Percentiles rank a stretch among this genome's conserved stretches.
phyloP scores from a whole-genome alignment of 2,888 invertebrate species.

The Rotaria sp. region DNA sequence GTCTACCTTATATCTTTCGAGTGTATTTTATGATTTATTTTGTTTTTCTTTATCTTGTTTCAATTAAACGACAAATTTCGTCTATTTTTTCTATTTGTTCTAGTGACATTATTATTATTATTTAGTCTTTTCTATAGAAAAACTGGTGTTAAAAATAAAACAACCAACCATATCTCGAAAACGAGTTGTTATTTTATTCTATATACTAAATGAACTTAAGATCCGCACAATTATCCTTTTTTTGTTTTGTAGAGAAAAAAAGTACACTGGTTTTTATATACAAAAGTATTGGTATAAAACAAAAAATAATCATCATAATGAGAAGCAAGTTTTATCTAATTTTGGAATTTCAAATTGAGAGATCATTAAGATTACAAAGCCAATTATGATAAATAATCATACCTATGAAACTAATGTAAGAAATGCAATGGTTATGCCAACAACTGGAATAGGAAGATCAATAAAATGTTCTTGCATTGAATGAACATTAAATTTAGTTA shows the following conservation, averaged over 20 bases:
- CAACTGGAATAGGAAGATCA: conserved; percentile 1
- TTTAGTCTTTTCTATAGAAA: not conserved
- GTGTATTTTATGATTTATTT: not conserved
- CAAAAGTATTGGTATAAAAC: no score
- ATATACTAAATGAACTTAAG: no score
- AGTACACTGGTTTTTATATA: no score
- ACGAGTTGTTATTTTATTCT: no score
- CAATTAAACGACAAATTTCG: no score
- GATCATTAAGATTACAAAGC: not conserved
- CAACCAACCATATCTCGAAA: no score
- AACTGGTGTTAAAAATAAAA: no score
- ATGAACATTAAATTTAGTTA: not conserved
- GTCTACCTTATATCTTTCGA: not conserved
- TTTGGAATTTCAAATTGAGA: not conserved
- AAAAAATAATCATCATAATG: no score
- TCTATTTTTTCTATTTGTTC: not conserved
- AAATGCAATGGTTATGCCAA: not conserved
- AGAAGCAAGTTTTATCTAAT: not conserved
- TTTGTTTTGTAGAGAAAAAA: no score
- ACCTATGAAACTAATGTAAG: not conserved
- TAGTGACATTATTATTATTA: not conserved
- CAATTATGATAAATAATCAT: not conserved
- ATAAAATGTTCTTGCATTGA: not conserved
- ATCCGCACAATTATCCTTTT: no score
- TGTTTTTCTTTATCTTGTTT: not conserved